These are phyloP conservation scores for Remorina albescens DNA, from an alignment of 2,797 vertebrate species.

Conservation along the genomic window DNA sequence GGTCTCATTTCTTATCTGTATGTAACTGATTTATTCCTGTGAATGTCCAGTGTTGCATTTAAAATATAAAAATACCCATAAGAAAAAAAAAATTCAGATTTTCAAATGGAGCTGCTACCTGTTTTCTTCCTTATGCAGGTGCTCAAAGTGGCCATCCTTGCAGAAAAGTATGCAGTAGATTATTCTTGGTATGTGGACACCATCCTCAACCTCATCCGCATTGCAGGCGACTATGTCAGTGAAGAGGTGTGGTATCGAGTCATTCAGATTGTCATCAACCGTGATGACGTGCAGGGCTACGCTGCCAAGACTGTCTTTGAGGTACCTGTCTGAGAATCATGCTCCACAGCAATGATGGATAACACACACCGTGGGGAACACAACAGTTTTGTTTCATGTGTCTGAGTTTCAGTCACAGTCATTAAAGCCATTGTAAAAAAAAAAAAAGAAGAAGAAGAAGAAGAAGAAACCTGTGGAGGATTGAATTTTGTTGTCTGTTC, in stretches of 20 bases:
- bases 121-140: constrained; percentile 82
- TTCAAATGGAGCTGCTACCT: neutral
- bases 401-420: too few species aligned
- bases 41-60: too few species aligned
- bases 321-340: too few species aligned
- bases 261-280: constrained; percentile 98
- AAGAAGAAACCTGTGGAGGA: too few species aligned
- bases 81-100: too few species aligned
- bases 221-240: constrained; percentile 97
- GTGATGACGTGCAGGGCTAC: constrained; percentile 97
- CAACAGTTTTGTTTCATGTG: too few species aligned
- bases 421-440: too few species aligned
- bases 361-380: neutral
- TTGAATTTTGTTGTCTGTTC: too few species aligned
- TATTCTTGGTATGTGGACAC: constrained; percentile 99
- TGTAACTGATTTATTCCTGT: too few species aligned
- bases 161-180: constrained; percentile 98
- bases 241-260: constrained; percentile 99
- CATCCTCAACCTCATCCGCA: constrained; percentile 96
- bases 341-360: too few species aligned
- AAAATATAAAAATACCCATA: too few species aligned
- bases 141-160: constrained; percentile 96
- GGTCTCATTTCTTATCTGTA: neutral
- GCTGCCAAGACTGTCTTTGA: constrained; percentile 98
- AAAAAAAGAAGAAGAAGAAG: too few species aligned